A percentile compares a stretch with the other conserved stretches of the same genome.
Conservation (phyloP, 2,113 vertebrate genomes). For the Gobius niger region DNA sequence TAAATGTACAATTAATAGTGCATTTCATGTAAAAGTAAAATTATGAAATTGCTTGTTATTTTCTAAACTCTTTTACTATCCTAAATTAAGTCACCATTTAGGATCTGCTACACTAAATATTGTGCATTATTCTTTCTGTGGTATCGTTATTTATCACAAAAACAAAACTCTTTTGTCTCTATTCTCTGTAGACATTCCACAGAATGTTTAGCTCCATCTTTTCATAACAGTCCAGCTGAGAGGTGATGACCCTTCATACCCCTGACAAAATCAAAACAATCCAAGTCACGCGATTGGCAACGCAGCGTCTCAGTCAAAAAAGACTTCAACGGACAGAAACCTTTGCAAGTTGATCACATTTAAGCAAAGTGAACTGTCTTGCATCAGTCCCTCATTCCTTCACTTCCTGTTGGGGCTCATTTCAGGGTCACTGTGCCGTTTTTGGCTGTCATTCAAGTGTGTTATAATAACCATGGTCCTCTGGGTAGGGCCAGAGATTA, state of each 20-base stretch:
- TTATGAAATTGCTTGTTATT: no score
- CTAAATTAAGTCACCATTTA: no score
- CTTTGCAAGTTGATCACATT: background rate
- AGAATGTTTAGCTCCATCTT: background rate
- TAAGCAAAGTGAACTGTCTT: background rate
- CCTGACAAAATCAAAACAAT: background rate
- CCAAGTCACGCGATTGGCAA: background rate
- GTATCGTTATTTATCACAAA: no score
- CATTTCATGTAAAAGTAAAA: no score
- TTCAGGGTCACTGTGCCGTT: background rate
- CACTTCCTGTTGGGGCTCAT: background rate
- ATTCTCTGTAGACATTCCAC: background rate
- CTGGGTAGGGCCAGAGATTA: background rate
- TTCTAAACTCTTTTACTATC: no score
- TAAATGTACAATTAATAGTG: no score
- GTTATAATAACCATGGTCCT: background rate
- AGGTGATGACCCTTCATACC: conserved; percentile 2
- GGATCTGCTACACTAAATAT: background rate
- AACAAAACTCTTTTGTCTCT: background rate
- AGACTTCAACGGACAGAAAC: background rate
- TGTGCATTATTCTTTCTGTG: background rate
- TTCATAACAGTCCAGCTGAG: background rate
- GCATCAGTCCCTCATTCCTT: background rate
- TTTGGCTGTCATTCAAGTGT: conserved; percentile 13
- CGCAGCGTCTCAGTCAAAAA: background rate